Conservation (phyloP, 2,888 invertebrate genomes). For the Tortrix viridana region DNA sequence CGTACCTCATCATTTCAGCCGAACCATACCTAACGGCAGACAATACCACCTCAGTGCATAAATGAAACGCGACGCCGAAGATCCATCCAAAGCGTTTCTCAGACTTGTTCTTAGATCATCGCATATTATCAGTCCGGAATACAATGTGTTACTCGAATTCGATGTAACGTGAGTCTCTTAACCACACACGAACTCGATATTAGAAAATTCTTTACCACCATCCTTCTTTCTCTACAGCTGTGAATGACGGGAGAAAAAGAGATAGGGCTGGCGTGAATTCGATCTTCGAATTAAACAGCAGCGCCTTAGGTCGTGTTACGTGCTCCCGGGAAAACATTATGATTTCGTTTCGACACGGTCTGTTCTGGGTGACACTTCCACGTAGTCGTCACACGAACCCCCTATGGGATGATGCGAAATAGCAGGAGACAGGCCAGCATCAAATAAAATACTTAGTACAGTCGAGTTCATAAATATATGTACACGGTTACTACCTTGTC, state of each 20-base stretch:
- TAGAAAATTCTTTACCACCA: too few species aligned
- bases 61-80: not conserved
- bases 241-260: too few species aligned
- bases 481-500: too few species aligned
- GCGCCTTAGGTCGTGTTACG: slow-evolving; percentile 62
- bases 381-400: slow-evolving; percentile 69
- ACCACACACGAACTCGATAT: too few species aligned
- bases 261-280: too few species aligned
- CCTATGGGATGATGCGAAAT: slow-evolving; percentile 35
- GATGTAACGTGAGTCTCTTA: slow-evolving; percentile 57
- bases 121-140: slow-evolving; percentile 9
- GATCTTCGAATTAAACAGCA: too few species aligned
- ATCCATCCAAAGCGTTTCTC: slow-evolving; percentile 7
- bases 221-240: too few species aligned
- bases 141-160: slow-evolving; percentile 49
- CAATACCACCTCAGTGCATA: not conserved
- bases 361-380: slow-evolving; percentile 59
- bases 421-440: not conserved
- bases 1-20: too few species aligned
- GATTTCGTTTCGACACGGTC: slow-evolving; percentile 69
- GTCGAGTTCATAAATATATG: too few species aligned
- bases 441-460: too few species aligned
- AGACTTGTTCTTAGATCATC: slow-evolving; percentile 13
- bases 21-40: too few species aligned
- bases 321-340: slow-evolving; percentile 75